Conservation (phyloP, 1,140 invertebrate genomes). For the Scylla paramamosain region DNA sequence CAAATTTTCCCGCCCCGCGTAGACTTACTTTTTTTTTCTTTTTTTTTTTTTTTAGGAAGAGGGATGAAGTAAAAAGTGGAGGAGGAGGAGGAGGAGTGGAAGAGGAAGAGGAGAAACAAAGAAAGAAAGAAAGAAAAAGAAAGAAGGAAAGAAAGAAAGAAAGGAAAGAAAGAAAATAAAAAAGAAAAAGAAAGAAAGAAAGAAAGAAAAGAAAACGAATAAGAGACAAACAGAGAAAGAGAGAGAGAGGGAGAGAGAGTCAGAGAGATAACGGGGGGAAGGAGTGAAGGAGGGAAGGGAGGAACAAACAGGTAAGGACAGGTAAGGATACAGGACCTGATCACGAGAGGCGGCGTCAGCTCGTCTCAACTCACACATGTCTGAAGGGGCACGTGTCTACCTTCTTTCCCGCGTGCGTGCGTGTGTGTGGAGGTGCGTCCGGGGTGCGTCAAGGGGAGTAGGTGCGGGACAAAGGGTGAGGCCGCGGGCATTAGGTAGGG, state of each 20-base stretch:
- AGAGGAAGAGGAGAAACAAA: no score
- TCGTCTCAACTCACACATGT: slow-evolving; percentile 12
- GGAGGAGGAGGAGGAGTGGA: no score
- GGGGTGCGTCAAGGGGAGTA: not conserved
- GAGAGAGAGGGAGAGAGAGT: not conserved
- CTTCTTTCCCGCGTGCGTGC: not conserved
- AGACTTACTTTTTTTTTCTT: no score
- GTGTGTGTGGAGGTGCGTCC: not conserved
- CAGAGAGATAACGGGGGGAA: not conserved
- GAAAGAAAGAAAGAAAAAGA: no score
- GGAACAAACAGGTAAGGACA: not conserved
- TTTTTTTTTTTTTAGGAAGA: no score
- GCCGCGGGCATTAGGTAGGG: not conserved
- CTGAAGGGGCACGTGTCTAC: not conserved
- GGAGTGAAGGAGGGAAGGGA: not conserved
- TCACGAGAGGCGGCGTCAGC: not conserved
- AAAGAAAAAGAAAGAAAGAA: no score
- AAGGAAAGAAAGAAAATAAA: no score
- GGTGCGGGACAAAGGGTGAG: not conserved
- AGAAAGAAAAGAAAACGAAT: no score
- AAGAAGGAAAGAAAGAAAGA: no score
- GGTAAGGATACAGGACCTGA: not conserved
- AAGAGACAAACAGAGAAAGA: not conserved
- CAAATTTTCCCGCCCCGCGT: no score
- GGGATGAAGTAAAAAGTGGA: no score